Base-by-base conservation (phyloP, 2,888 invertebrate genomes). In the Nymphalis urticae region DNA sequence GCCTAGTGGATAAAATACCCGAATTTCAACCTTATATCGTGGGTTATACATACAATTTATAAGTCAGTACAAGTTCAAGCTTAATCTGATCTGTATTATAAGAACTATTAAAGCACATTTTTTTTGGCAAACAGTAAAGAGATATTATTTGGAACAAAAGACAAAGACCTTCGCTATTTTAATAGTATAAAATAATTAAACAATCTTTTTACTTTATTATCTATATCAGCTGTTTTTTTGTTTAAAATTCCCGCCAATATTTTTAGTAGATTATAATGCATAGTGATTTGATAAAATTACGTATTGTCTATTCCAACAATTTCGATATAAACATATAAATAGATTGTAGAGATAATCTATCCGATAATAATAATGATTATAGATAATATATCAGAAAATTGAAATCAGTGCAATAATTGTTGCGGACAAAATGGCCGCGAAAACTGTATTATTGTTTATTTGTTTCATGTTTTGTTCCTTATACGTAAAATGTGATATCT, bases 371-470 rank as follows among this genome's bases (percentile, higher is more conserved):
- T 70, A 70, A 63, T 48, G 64, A 66, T 24, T 61, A 53, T 27
- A 17, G 71, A 72, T 73, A 72, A 70, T n/a, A 42, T 36, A 72
- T 71, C 67, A 72, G 69, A 66, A 62, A 73, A 64, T 70, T 69
- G 10, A 75, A 84, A 85, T 84, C 86, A 86, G 84, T 85, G 80
- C 69, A 58, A 58, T 61, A 58, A 68, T 54, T 62, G 73, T 61
- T 60, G 47, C 60, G 60, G 32, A 62, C 77, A 84, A 81, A 74
- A 90, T 91, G 90, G 86, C 81, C 21, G 68, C 62, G 17, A 64
- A 71, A 61, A 50, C 32, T 54, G 62, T 70, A 27, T 48, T 73
- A 19, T 67, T 75, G 71, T 75, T 77, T 65, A 58, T 82, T 77
- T 78, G 78, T 83, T 80, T 84, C 73, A 72, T 79, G 74, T 72